phyloP scores from a whole-genome alignment of 2,797 vertebrate species.

The Pseudocheirus occidentalis region DNA sequence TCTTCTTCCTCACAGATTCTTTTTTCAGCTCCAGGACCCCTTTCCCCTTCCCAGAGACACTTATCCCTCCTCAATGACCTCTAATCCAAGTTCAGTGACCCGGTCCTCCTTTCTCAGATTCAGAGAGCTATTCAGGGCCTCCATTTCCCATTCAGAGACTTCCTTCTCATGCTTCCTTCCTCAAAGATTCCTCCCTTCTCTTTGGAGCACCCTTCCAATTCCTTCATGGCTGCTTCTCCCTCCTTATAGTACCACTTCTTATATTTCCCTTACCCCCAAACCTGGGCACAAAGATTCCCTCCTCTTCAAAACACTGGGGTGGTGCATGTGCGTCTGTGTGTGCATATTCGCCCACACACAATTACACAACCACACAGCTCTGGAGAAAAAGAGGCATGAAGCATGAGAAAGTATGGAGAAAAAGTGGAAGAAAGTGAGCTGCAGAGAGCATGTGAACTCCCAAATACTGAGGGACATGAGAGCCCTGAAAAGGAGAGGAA shows the following conservation, averaged over 20 bases:
- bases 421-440: background rate
- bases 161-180: background rate
- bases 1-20: background rate
- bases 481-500: background rate
- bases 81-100: background rate
- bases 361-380: background rate
- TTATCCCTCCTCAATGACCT: background rate
- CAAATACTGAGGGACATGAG: background rate
- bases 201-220: background rate
- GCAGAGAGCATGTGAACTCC: background rate
- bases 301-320: background rate
- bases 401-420: background rate
- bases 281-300: no score
- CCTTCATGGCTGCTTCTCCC: background rate
- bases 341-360: background rate
- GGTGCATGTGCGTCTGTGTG: background rate
- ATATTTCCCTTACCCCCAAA: background rate
- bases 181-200: background rate
- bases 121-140: background rate
- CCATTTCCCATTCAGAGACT: background rate
- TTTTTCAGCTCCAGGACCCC: background rate
- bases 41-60: background rate
- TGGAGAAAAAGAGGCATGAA: background rate
- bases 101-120: background rate
- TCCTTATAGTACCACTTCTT: slow-evolving; percentile 31